Conservation (phyloP, 2,888 invertebrate genomes). For the Ophraella communa region DNA sequence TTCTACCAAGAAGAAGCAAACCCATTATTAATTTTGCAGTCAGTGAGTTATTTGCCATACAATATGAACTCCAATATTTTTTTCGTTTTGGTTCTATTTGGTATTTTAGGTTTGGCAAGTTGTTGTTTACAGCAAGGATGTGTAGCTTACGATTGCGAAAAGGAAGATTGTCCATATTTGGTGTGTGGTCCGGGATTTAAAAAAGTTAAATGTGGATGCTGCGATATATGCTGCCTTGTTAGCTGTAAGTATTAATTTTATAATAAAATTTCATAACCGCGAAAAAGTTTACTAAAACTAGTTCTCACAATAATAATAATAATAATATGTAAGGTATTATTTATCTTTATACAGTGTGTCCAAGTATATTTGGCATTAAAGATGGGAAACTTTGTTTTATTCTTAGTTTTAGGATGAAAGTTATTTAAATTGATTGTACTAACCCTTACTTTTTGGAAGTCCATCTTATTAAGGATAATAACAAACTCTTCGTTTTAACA, state of each 20-base stretch:
- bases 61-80: not conserved
- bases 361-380: no score
- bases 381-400: no score
- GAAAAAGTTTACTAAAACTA: no score
- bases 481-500: no score
- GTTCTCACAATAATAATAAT: no score
- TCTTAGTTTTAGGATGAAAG: no score
- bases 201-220: conserved; percentile 1
- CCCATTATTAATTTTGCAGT: not conserved
- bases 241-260: not conserved
- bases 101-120: not conserved
- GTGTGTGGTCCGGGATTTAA: not conserved
- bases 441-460: no score
- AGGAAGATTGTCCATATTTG: not conserved
- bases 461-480: no score
- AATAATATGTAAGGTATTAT: no score
- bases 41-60: not conserved
- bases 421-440: no score
- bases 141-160: not conserved
- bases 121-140: conserved; percentile 6
- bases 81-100: not conserved
- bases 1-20: not conserved
- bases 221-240: not conserved
- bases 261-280: no score
- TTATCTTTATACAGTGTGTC: no score